Evolutionary conservation across 2,797 vertebrate genomes (phyloP).

Genomic region (Channallabes apus): DNA sequence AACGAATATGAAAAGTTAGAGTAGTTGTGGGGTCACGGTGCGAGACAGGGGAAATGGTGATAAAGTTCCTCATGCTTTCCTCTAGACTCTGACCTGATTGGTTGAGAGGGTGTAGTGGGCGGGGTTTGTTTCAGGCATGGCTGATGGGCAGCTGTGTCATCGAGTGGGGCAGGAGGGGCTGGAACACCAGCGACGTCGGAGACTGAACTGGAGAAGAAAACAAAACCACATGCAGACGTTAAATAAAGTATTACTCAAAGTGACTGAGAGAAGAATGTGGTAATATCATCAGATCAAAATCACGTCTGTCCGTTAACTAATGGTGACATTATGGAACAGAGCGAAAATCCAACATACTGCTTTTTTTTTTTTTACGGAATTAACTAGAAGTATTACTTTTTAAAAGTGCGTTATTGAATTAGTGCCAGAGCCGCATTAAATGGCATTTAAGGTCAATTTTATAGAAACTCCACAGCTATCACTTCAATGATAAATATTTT

Average conservation of each 20-base stretch:
- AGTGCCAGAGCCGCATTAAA: not conserved
- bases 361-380: no score
- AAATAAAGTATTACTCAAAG: not conserved
- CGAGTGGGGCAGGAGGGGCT: conserved; percentile 84
- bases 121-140: conserved; percentile 76
- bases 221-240: not conserved
- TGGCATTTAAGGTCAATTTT: not conserved
- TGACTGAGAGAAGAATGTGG: not conserved
- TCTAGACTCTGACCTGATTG: conserved; percentile 33
- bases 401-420: not conserved
- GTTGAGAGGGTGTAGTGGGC: conserved; percentile 16
- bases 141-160: conserved; percentile 90
- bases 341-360: not conserved
- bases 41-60: conserved; percentile 37
- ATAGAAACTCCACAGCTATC: not conserved
- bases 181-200: conserved; percentile 85
- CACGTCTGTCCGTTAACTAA: not conserved
- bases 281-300: not conserved
- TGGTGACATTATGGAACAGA: not conserved
- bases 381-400: no score
- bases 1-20: conserved; percentile 27
- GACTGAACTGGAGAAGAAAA: conserved; percentile 78
- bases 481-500: no score
- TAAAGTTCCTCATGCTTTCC: conserved; percentile 34
- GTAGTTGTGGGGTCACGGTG: conserved; percentile 40